Base-by-base conservation (phyloP, 2,797 vertebrate species). In the Gambelia wislizenii region DNA sequence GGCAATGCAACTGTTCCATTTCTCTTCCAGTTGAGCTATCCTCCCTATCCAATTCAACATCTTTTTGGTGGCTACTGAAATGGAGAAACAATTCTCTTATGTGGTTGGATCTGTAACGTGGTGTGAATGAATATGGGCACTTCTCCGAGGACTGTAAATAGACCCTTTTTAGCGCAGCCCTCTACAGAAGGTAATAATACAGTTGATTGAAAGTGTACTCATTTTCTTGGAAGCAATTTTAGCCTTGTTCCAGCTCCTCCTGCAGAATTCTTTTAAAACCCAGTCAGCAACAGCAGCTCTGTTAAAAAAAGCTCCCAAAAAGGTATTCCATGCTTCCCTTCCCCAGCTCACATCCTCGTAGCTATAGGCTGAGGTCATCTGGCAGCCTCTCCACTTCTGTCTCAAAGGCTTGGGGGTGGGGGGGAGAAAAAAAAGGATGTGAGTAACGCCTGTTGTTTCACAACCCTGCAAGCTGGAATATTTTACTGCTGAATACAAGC, bases 231-330 rank as follows among this genome's bases (percentile, higher is more conserved):
- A 80, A 88, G 61, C 69, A 33, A 14, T 81, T 52, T 0, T 0
- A 87, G 91, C 52, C 0, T 67, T 0, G 3, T 67, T 82, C 67
- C 92, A 80, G 9, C 2, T 1, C 83, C 0, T 6, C 89, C 89
- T 86, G 87, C 4, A 13, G 25, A 80, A 94, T 94, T 91, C 86
- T 86, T 92, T 42, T 6, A 1, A 81, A 81, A 56, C 75, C 83
- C 89, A 0, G 0, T 92, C 95, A 92, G 86, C 56, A n/a, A n/a
- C n/a, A 89, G 52, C 78, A 80, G 83, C 77, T 54, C 54, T 6
- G 4, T 89, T 77, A 87, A 85, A 80, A 67, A 76, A 84, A 93
- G 87, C 89, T 95, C 92, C 93, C 90, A 88, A 89, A 90, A 94
- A 93, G 87, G 84, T 90, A 92, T 91, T 92, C 79, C 75, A 80